These are phyloP conservation scores for Junonia oenone DNA, from an alignment of 2,888 invertebrate species.

Conservation along the genomic window DNA sequence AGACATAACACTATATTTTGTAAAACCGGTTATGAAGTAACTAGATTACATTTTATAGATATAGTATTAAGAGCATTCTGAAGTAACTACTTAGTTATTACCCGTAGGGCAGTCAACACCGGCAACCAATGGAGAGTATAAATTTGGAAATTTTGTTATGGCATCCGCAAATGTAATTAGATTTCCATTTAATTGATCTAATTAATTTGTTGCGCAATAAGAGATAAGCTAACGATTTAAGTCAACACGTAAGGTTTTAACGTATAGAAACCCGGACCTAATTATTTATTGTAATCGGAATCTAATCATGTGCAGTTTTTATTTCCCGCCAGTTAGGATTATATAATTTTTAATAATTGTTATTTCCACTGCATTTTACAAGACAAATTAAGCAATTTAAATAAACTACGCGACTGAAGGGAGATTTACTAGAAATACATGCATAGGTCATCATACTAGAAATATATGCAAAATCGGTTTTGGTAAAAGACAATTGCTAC, in stretches of 20 bases:
- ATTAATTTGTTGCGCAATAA: slow-evolving; percentile 1
- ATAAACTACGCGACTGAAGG: too few species aligned
- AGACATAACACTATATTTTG: not conserved
- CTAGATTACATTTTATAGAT: not conserved
- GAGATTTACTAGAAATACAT: too few species aligned
- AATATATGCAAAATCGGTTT: too few species aligned
- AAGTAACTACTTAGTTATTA: not conserved
- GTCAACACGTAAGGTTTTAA: slow-evolving; percentile 6
- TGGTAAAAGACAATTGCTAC: too few species aligned
- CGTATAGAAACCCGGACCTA: slow-evolving; percentile 9
- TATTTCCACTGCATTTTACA: not conserved
- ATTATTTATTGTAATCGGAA: not conserved
- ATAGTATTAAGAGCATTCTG: not conserved
- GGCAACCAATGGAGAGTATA: not conserved
- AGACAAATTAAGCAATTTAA: too few species aligned
- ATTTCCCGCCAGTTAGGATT: slow-evolving; percentile 1
- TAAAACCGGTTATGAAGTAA: not conserved
- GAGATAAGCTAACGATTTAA: slow-evolving; percentile 4
- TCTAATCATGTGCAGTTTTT: slow-evolving; percentile 4
- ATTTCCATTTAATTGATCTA: slow-evolving; percentile 8
- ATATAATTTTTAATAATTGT: not conserved
- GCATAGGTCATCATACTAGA: too few species aligned
- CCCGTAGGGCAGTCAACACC: not conserved
- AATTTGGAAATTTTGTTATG: not conserved
- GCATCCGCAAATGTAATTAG: slow-evolving; percentile 6